Conservation (phyloP, 2,113 vertebrate genomes). For the Pholis gunnellus region DNA sequence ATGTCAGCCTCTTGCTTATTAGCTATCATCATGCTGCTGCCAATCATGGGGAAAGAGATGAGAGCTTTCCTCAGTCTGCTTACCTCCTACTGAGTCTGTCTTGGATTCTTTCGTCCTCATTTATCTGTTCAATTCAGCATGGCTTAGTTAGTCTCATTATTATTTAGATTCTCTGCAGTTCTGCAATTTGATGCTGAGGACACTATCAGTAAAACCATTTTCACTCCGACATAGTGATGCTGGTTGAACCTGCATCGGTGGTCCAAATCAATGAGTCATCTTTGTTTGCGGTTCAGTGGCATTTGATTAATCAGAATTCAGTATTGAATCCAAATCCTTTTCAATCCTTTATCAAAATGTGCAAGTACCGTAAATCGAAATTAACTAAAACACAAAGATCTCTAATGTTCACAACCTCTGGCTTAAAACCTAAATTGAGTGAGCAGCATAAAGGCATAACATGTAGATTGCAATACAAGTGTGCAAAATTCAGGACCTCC, state of each 20-base stretch:
- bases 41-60: conserved; percentile 72
- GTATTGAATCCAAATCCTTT: neutral
- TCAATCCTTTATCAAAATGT: neutral
- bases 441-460: neutral
- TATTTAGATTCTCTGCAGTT: conserved; percentile 21
- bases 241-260: neutral
- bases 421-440: neutral
- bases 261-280: neutral
- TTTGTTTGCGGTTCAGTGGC: neutral
- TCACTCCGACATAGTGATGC: neutral
- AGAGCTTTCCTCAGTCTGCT: conserved; percentile 49
- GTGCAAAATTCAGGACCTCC: neutral
- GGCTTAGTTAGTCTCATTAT: conserved; percentile 36
- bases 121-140: conserved; percentile 26
- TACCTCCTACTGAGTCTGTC: conserved; percentile 40
- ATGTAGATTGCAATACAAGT: neutral
- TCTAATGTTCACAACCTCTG: neutral
- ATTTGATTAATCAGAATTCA: neutral
- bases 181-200: conserved; percentile 23
- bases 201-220: neutral
- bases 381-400: neutral
- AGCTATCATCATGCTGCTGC: conserved; percentile 75
- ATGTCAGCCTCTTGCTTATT: conserved; percentile 84
- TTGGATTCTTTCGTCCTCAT: conserved; percentile 28
- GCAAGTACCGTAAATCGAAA: neutral